These are phyloP conservation scores for Papilio demoleus DNA, from an alignment of 2,888 invertebrate species.

Conservation along the genomic window DNA sequence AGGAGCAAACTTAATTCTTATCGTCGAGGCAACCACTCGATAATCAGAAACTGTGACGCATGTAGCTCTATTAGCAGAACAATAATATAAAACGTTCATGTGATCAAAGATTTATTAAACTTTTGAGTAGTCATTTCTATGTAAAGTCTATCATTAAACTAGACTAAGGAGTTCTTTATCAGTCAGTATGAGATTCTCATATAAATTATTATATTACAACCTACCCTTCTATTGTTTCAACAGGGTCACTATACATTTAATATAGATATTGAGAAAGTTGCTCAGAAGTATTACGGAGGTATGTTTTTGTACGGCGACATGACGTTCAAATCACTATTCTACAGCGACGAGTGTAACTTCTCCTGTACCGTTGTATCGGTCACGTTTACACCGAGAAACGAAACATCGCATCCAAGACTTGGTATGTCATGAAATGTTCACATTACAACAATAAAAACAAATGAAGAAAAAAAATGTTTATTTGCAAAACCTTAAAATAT, in stretches of 20 bases:
- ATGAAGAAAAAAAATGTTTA: background rate
- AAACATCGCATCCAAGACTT: background rate
- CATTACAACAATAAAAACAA: slow-evolving; percentile 26
- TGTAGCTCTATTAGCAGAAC: background rate
- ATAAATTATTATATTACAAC: background rate
- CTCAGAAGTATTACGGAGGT: slow-evolving; percentile 56
- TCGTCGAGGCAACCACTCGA: background rate
- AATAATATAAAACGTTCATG: too few relatives aligned
- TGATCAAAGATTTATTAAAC: too few relatives aligned
- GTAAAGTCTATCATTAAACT: background rate
- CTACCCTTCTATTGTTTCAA: slow-evolving; percentile 42
- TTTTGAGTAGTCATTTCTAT: too few relatives aligned
- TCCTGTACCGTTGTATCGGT: slow-evolving; percentile 56
- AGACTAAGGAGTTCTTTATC: background rate
- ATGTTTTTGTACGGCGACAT: slow-evolving; percentile 59
- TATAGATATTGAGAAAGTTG: slow-evolving; percentile 52
- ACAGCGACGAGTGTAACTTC: slow-evolving; percentile 60
- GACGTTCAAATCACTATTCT: slow-evolving; percentile 53
- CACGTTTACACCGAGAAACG: slow-evolving; percentile 51
- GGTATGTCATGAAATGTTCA: background rate
- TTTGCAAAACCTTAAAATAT: slow-evolving; percentile 18
- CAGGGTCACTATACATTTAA: slow-evolving; percentile 55
- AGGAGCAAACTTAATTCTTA: background rate
- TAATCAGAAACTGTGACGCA: background rate
- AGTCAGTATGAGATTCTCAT: background rate